Conservation (phyloP, 2,797 vertebrate species). For the Sebastes diaconus region DNA sequence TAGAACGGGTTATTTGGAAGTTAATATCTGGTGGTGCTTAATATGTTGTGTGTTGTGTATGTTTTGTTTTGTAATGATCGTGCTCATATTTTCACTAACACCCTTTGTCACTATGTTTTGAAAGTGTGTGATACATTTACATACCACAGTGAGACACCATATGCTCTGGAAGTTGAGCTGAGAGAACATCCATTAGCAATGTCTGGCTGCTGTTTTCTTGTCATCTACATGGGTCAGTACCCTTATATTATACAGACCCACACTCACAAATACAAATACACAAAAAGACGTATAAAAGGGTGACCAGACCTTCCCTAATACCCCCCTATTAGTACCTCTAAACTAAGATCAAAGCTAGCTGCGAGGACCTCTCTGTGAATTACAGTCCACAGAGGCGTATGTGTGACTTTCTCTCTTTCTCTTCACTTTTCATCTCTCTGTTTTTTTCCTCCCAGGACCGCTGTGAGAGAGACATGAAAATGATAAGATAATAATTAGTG, state of each 20-base stretch:
- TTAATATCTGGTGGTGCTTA: neutral
- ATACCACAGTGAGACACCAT: conserved; percentile 26
- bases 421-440: conserved; percentile 34
- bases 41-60: neutral
- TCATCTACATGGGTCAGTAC: conserved; percentile 41
- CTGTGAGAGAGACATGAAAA: conserved; percentile 44
- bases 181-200: conserved; percentile 52
- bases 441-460: conserved; percentile 38
- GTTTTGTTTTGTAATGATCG: neutral
- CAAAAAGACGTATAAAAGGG: conserved; percentile 47
- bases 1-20: neutral
- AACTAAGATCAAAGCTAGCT: conserved; percentile 72
- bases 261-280: conserved; percentile 40
- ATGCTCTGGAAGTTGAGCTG: conserved; percentile 27
- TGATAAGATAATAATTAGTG: conserved; percentile 57
- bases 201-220: conserved; percentile 42
- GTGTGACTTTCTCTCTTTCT: conserved; percentile 38
- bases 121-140: conserved; percentile 16
- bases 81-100: neutral
- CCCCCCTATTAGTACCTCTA: conserved; percentile 59
- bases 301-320: conserved; percentile 46
- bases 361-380: conserved; percentile 37
- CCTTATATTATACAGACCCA: conserved; percentile 28
- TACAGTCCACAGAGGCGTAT: conserved; percentile 39
- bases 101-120: neutral